Conservation (phyloP, 2,888 invertebrate species). For the Gasteruption jaculator region DNA sequence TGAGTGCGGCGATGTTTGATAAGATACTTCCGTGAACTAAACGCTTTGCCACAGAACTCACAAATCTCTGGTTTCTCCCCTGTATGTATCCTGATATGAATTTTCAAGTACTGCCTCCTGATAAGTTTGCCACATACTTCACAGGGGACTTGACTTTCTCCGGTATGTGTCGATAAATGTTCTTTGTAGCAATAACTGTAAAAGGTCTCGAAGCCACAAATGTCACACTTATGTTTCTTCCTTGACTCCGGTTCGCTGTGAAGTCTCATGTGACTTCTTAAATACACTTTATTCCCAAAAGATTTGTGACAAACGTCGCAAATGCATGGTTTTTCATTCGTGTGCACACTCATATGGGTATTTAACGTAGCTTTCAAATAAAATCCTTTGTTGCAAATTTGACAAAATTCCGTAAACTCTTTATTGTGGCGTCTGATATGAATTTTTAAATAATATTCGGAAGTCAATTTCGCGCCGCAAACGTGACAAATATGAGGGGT, state of each 20-base stretch:
- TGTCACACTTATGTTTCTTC: constrained; percentile 55
- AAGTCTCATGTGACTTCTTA: constrained; percentile 51
- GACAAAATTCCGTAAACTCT: constrained; percentile 50
- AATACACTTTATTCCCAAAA: constrained; percentile 54
- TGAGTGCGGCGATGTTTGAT: constrained; percentile 36
- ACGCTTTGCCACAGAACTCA: constrained; percentile 39
- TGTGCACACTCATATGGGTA: constrained; percentile 44
- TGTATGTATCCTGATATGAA: constrained; percentile 36
- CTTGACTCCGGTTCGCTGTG: constrained; percentile 44
- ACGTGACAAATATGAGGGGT: constrained; percentile 58
- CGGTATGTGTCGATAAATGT: constrained; percentile 49
- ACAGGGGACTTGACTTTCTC: constrained; percentile 44
- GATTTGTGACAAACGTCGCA: constrained; percentile 49
- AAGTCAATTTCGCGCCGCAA: constrained; percentile 60
- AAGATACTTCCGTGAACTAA: constrained; percentile 34
- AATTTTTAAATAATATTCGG: constrained; percentile 59
- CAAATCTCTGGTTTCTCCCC: constrained; percentile 41
- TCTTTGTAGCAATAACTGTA: constrained; percentile 49
- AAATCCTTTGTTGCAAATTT: constrained; percentile 46
- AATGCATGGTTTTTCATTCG: constrained; percentile 27
- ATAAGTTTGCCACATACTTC: constrained; percentile 49
- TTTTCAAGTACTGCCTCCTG: constrained; percentile 36
- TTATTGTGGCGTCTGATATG: constrained; percentile 60
- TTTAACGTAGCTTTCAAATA: constrained; percentile 37
- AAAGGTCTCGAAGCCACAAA: constrained; percentile 49